phyloP scores from a whole-genome alignment of 2,888 invertebrate genomes.

The Hyposoter didymator region DNA sequence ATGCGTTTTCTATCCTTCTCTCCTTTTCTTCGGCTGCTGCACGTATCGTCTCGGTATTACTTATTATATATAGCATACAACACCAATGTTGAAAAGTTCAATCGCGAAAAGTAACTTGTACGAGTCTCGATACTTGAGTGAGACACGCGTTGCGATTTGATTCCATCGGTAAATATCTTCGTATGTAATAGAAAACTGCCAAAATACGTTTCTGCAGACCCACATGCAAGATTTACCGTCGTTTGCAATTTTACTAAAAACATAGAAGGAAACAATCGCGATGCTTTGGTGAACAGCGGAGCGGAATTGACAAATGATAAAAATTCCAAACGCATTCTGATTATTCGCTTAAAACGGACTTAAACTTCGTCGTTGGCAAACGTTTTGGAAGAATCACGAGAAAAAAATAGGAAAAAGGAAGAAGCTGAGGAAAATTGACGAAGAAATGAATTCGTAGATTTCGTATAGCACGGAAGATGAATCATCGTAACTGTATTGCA shows the following conservation, averaged over 20 bases:
- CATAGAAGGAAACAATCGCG: too few relatives aligned
- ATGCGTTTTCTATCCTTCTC: conserved; percentile 59
- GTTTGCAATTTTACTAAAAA: too few relatives aligned
- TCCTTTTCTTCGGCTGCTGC: conserved; percentile 26
- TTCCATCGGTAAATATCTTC: background rate
- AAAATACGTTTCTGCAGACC: background rate
- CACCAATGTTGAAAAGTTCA: conserved; percentile 29
- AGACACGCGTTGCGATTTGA: conserved; percentile 51
- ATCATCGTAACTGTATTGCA: conserved; percentile 58
- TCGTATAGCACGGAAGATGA: conserved; percentile 32
- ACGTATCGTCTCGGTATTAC: conserved; percentile 43
- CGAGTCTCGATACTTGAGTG: conserved; percentile 27
- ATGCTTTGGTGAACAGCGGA: too few relatives aligned
- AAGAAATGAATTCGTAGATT: conserved; percentile 18
- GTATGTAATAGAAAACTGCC: background rate
- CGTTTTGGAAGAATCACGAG: conserved; percentile 19
- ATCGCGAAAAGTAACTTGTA: conserved; percentile 22
- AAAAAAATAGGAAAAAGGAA: conserved; percentile 21
- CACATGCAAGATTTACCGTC: background rate
- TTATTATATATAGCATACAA: conserved; percentile 29
- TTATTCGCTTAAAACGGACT: too few relatives aligned
- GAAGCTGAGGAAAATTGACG: conserved; percentile 4
- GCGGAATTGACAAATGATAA: too few relatives aligned
- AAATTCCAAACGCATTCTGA: too few relatives aligned
- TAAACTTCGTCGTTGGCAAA: too few relatives aligned